Base-by-base conservation (phyloP, 2,888 invertebrate species). In the Drosophila conformis region DNA sequence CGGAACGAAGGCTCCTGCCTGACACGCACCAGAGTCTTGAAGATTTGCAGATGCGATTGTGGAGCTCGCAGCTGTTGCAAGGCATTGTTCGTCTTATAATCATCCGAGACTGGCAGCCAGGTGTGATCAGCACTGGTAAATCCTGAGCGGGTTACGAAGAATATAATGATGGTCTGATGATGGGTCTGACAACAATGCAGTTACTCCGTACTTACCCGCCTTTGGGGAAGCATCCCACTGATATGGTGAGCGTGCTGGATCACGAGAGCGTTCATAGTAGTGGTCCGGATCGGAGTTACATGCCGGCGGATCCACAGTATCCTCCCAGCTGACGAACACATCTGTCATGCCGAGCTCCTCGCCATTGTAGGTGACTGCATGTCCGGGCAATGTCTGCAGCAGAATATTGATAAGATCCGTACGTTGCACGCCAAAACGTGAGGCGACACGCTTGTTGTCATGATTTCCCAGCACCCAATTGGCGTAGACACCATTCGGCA, bases 281-380 rank as follows among this genome's bases (percentile, higher is more conserved):
- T 90, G 88, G 0, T 91, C 87, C 2, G 92, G 92, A 56, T 95
- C 94, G 0, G 93, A 93, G 56, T 93, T 94, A 72, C 94, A 94
- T 1, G 94, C 95, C 29, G 92, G 92, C 0, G 95, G 94, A 89
- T 95, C 95, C 1, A 94, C 91, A 0, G 94, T 93, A 62, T 96
- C 94, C 58, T 93, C 92, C 93, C 93, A 94, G 54, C 92, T 89
- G 13, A 94, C 91, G 62, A 76, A 92, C 1, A 93, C 92, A 85
- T 95, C 94, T 27, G 92, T 91, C 95, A 96, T 95, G 0, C 95
- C 96, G 29, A 96, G 94, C 89, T 97, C 96, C 85, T 97, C 96
- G 0, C 96, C 97, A 94, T 98, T 97, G 90, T 98, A 98, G 0
- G 97, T 96, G 0, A 98, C 95, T 25, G 96, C 95, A 29, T 97